These are phyloP conservation scores for Perizoma flavofasciatum DNA, from an alignment of 2,888 invertebrate genomes.

Conservation along the genomic window DNA sequence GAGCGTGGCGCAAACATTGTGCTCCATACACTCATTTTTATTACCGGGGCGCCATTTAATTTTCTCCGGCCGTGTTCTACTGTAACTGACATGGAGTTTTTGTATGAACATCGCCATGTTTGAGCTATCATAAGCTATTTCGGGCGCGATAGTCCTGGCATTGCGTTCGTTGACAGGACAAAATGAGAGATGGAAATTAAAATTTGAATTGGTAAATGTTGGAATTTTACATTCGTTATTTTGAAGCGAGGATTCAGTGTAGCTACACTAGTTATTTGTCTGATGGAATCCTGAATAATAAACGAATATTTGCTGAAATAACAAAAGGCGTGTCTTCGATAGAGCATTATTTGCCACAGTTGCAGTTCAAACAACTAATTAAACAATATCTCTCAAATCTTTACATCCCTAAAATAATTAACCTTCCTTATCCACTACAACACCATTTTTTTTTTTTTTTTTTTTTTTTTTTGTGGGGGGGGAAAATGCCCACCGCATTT, in stretches of 20 bases:
- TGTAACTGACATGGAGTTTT: conserved; percentile 44
- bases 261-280: conserved; percentile 1
- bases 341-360: no score
- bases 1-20: conserved; percentile 57
- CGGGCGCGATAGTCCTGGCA: background rate
- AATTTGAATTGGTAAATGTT: conserved; percentile 15
- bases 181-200: conserved; percentile 13
- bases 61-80: conserved; percentile 55
- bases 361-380: no score
- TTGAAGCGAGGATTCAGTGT: background rate
- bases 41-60: conserved; percentile 62
- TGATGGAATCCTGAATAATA: background rate
- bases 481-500: no score
- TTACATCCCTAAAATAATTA: conserved; percentile 10
- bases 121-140: conserved; percentile 16
- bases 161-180: conserved; percentile 5
- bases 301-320: background rate
- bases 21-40: conserved; percentile 65
- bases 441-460: no score
- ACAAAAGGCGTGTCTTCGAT: background rate
- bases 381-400: no score
- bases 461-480: no score
- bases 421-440: conserved; percentile 5
- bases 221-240: conserved; percentile 6
- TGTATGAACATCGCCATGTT: conserved; percentile 11